A percentile compares a stretch with the other conserved stretches of the same genome.
Evolutionary conservation across 2,797 vertebrate genomes (phyloP).

Genomic region (Sebastes matsubarae): DNA sequence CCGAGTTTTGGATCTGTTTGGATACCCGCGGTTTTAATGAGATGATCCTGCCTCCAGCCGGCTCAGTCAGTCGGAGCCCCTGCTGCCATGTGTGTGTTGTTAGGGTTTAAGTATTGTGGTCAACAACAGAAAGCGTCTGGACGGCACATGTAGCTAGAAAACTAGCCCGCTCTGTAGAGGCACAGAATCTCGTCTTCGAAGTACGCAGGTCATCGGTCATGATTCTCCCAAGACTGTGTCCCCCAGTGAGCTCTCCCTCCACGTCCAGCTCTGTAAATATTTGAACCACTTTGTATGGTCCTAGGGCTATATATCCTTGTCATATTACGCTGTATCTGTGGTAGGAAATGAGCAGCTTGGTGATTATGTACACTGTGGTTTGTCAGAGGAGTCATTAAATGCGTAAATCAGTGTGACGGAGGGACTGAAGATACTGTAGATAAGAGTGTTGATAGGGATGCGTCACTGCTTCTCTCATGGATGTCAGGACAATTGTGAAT

Average conservation of each 20-base stretch:
- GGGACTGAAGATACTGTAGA: constrained; percentile 1
- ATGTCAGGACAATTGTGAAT: neutral
- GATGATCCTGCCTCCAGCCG: constrained; percentile 42
- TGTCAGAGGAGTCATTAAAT: constrained; percentile 34
- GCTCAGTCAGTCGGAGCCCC: constrained; percentile 15
- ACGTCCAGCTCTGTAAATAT: constrained; percentile 21
- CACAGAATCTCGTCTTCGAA: constrained; percentile 2
- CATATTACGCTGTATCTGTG: constrained; percentile 34
- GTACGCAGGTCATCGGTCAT: constrained; percentile 47
- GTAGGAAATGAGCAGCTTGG: constrained; percentile 40
- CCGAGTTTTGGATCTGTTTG: constrained; percentile 52
- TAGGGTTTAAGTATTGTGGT: constrained; percentile 36
- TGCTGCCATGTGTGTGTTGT: constrained; percentile 48
- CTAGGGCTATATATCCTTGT: neutral
- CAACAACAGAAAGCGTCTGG: constrained; percentile 43
- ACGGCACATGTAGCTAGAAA: constrained; percentile 49
- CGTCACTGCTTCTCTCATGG: neutral
- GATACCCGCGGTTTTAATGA: constrained; percentile 58
- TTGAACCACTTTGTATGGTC: constrained; percentile 26
- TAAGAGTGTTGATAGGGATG: neutral
- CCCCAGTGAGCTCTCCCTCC: constrained; percentile 16
- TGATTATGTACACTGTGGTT: constrained; percentile 39
- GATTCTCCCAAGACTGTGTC: constrained; percentile 49
- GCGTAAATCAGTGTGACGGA: constrained; percentile 40
- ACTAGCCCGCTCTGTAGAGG: neutral